Percentiles rank a stretch among this genome's conserved stretches.
Evolutionary conservation across 2,797 vertebrate genomes (phyloP).

Genomic region (Neomorphus geoffroyi): DNA sequence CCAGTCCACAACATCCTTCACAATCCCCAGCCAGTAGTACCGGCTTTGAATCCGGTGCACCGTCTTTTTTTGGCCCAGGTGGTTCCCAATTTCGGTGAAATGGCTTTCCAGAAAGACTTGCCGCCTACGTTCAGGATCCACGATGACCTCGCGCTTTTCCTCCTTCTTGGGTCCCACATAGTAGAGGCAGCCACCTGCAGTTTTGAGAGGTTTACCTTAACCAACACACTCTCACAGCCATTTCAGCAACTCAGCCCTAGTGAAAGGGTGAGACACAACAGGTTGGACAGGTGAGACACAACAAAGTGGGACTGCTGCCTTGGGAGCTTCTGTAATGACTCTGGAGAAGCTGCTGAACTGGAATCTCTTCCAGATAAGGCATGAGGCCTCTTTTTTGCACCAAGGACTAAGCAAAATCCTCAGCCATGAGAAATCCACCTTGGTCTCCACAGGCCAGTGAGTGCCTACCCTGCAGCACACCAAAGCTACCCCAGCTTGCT

Average conservation of each 20-base stretch:
- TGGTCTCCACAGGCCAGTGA: too few relatives aligned
- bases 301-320: background rate
- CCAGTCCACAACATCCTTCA: conserved; percentile 94
- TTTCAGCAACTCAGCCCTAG: background rate
- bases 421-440: accelerated
- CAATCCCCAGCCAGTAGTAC: conserved; percentile 93
- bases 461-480: accelerated
- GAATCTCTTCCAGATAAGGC: background rate
- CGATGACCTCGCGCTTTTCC: conserved; percentile 90
- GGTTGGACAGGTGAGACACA: too few relatives aligned
- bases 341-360: background rate
- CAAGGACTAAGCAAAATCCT: background rate
- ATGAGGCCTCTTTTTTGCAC: background rate
- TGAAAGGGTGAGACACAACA: accelerated
- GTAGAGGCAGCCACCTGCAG: conserved; percentile 84
- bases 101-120: conserved; percentile 91
- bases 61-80: conserved; percentile 92
- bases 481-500: accelerated
- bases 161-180: conserved; percentile 91
- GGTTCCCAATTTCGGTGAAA: conserved; percentile 87
- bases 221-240: accelerated
- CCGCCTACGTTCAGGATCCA: conserved; percentile 83
- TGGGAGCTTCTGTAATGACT: background rate
- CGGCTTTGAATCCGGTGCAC: conserved; percentile 90
- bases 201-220: background rate